A percentile compares a stretch with the other conserved stretches of the same genome.
Conservation (phyloP, 2,888 invertebrate species). For the Lycophotia porphyrea region DNA sequence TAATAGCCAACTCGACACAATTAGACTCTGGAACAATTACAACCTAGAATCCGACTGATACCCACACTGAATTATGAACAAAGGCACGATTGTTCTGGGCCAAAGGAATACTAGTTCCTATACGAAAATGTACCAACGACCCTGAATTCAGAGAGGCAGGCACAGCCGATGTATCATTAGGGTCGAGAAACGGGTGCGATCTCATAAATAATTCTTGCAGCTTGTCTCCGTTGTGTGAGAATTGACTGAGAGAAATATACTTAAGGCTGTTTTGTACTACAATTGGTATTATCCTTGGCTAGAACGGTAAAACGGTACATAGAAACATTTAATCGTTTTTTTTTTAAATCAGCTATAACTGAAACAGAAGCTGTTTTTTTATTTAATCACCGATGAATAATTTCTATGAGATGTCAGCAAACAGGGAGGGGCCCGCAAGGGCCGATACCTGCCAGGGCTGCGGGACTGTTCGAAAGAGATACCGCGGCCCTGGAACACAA, state of each 20-base stretch:
- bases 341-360: too few relatives aligned
- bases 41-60: slow-evolving; percentile 10
- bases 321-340: too few relatives aligned
- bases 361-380: too few relatives aligned
- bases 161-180: slow-evolving; percentile 53
- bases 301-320: too few relatives aligned
- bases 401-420: too few relatives aligned
- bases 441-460: too few relatives aligned
- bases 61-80: slow-evolving; percentile 19
- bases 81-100: slow-evolving; percentile 25
- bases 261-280: slow-evolving; percentile 6
- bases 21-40: background rate
- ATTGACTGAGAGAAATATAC: slow-evolving; percentile 44
- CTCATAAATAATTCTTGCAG: slow-evolving; percentile 55
- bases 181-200: slow-evolving; percentile 39
- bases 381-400: too few relatives aligned
- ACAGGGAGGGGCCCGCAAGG: too few relatives aligned
- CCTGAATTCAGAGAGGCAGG: slow-evolving; percentile 48
- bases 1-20: background rate
- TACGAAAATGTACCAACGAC: slow-evolving; percentile 14
- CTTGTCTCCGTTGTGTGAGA: slow-evolving; percentile 31
- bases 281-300: background rate
- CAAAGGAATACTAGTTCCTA: slow-evolving; percentile 24
- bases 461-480: too few relatives aligned
- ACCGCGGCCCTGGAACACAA: too few relatives aligned